Percentiles rank a stretch among this genome's conserved stretches.
phyloP scores from a whole-genome alignment of 2,113 vertebrate species.

The Dromas ardeola region DNA sequence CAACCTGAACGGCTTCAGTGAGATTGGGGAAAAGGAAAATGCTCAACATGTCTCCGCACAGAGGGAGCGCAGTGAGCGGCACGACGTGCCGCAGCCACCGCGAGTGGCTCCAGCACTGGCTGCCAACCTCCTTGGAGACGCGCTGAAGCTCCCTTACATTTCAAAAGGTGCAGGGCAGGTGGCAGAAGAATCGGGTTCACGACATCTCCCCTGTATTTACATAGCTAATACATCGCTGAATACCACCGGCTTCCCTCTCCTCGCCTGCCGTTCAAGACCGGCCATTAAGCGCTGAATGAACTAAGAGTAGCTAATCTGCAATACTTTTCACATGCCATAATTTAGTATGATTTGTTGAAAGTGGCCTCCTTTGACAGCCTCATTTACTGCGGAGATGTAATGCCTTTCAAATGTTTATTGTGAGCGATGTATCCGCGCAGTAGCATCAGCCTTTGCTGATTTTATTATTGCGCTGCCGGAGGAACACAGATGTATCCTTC shows the following conservation, averaged over 20 bases:
- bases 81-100: rapidly evolving
- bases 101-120: not conserved
- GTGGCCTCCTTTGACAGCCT: slow-evolving; percentile 3
- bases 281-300: not conserved
- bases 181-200: not conserved
- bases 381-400: not conserved
- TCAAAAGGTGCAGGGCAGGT: not conserved
- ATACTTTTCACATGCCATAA: not conserved
- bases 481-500: slow-evolving; percentile 3
- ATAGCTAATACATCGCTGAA: not conserved
- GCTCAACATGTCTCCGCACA: not conserved
- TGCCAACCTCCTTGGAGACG: not conserved
- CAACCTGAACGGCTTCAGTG: not conserved
- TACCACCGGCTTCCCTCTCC: not conserved
- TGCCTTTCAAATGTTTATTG: slow-evolving; percentile 28
- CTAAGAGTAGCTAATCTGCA: not conserved
- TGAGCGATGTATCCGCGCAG: not conserved
- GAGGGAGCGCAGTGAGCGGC: rapidly evolving
- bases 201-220: not conserved
- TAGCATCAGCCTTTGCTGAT: not conserved
- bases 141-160: not conserved
- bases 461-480: not conserved
- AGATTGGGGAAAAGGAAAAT: not conserved
- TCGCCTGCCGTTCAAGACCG: not conserved
- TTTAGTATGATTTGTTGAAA: slow-evolving; percentile 22